These are phyloP conservation scores for Cyprinodon tularosa DNA, from an alignment of 2,113 vertebrate species.

Conservation along the genomic window DNA sequence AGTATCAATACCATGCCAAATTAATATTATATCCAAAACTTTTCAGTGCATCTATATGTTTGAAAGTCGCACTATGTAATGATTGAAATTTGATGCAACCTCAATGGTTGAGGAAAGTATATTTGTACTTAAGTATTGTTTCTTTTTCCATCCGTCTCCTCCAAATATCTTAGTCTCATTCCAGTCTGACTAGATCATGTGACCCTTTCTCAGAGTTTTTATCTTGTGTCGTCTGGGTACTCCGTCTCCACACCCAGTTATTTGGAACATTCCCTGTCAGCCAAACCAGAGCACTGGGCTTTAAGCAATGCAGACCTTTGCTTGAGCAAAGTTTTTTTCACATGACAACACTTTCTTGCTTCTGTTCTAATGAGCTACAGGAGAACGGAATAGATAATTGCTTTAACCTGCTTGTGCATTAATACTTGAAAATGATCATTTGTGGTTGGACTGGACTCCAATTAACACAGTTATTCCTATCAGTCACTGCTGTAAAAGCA, in stretches of 20 bases:
- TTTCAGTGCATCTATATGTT: no score
- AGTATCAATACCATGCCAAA: no score
- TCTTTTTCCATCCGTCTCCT: background rate
- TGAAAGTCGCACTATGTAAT: no score
- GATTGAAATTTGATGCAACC: no score
- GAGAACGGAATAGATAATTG: background rate
- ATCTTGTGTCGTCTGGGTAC: slow-evolving; percentile 24
- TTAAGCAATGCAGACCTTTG: slow-evolving; percentile 38
- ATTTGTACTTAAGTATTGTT: background rate
- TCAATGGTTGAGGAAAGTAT: no score
- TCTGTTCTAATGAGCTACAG: background rate
- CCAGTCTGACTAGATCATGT: background rate
- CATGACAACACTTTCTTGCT: slow-evolving; percentile 15
- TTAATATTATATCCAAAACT: no score
- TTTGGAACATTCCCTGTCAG: slow-evolving; percentile 18
- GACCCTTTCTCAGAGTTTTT: slow-evolving; percentile 27
- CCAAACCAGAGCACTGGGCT: slow-evolving; percentile 24
- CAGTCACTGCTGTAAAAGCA: background rate
- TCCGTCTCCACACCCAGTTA: slow-evolving; percentile 25
- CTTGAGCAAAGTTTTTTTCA: slow-evolving; percentile 1
- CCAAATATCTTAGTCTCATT: background rate
- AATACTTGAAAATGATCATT: slow-evolving; percentile 19
- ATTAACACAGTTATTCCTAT: slow-evolving; percentile 8
- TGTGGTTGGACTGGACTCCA: background rate
- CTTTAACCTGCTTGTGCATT: slow-evolving; percentile 15